Base-by-base conservation (phyloP, 2,888 invertebrate species). In the Apoderus coryli region DNA sequence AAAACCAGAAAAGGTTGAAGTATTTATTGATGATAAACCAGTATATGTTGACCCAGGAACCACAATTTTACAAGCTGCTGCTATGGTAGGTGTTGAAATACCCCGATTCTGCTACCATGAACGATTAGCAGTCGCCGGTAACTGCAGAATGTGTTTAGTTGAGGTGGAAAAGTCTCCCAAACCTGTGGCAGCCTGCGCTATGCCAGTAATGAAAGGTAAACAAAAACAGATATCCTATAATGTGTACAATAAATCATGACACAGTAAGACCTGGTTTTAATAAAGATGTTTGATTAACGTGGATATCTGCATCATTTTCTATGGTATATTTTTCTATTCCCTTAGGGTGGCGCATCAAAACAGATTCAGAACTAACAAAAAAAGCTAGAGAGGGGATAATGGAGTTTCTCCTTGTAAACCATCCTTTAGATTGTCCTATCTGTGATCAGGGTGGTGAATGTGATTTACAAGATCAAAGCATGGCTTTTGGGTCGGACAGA, bases 101-200 rank as follows among this genome's bases (percentile, higher is more conserved):
- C 98, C 98, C 2, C 67, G 98, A 36, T 99, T 98, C 59, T 99
- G 98, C 59, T 99, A 98, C 58, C 98, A 99, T 64, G 98, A 99
- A 55, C 72, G 98, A 29, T 69, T 99, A 33, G 92, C 96, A 4
- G 86, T 99, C 15, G 98, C 98, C 41, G 98, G 98, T 25, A 99
- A 99, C 63, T 98, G 96, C 54, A 74, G 98, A 39, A 99, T 98
- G 98, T 99, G 98, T 61, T 67, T 99, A 14, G 98, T 99, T 1
- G 98, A 99, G 62, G 93, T 99, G 7, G 98, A 99, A 56, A 95
- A 89, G 56, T 89, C 93, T 23, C 81, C 92, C 2, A 93, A 98
- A 67, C 96, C 96, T 0, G 86, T 93, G 0, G 98, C 98, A 5
- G 93, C 96, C 1, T 98, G 98, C 59, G 98, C 98, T 9, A 98